phyloP scores from a whole-genome alignment of 1,140 invertebrate genomes.

The Scaptomyza montana region DNA sequence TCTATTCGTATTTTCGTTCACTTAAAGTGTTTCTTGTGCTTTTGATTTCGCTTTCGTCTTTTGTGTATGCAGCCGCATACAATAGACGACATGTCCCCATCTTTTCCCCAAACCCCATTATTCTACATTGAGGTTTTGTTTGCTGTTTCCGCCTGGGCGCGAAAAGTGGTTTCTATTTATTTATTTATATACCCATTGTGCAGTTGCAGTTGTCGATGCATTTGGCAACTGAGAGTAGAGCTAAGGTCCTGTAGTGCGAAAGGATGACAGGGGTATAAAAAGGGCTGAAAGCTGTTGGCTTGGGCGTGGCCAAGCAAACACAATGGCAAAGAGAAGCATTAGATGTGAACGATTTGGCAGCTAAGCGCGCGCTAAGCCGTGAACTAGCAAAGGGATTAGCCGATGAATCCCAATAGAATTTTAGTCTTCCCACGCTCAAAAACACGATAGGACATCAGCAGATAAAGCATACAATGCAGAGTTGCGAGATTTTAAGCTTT shows the following conservation, averaged over 20 bases:
- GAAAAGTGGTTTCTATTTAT: conserved; percentile 78
- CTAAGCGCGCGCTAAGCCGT: conserved; percentile 48
- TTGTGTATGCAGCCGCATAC: conserved; percentile 19
- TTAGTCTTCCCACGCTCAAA: conserved; percentile 5
- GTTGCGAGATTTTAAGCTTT: too few relatives aligned
- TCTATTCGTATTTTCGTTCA: conserved; percentile 18
- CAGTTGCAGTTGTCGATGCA: conserved; percentile 42
- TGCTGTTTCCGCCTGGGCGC: conserved; percentile 57
- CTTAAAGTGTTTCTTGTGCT: conserved; percentile 54
- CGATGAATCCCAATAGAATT: conserved; percentile 19
- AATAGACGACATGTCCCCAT: conserved; percentile 19
- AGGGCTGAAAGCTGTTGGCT: not conserved
- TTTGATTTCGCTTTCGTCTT: conserved; percentile 45
- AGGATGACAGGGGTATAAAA: too few relatives aligned
- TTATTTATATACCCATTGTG: conserved; percentile 74
- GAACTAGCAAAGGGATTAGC: conserved; percentile 41
- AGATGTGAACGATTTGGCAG: conserved; percentile 49
- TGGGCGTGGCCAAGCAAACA: conserved; percentile 8
- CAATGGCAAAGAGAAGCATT: conserved; percentile 5
- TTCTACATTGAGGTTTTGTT: conserved; percentile 37
- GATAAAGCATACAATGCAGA: too few relatives aligned
- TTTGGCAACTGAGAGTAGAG: not conserved
- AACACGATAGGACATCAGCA: not conserved
- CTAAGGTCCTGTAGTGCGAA: too few relatives aligned
- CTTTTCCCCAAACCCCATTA: too few relatives aligned